A percentile compares a stretch with the other conserved stretches of the same genome.
Conservation (phyloP, 1,140 invertebrate genomes). For the Gyrodactylus salaris region DNA sequence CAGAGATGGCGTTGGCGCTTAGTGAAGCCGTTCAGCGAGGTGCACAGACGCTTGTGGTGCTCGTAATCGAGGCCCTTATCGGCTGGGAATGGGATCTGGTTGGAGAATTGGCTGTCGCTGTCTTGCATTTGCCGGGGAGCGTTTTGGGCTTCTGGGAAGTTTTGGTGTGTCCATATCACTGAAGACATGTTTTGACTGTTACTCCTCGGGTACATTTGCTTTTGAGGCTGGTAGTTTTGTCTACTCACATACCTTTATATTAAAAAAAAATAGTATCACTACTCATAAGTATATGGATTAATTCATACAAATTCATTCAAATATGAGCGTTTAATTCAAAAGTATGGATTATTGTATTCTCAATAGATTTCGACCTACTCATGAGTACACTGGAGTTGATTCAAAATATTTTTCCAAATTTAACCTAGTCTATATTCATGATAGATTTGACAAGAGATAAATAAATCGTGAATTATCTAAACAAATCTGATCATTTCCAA, state of each 20-base stretch:
- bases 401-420: background rate
- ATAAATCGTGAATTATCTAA: background rate
- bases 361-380: background rate
- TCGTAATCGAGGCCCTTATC: background rate
- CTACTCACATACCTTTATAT: background rate
- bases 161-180: background rate
- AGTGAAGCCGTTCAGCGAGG: background rate
- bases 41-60: background rate
- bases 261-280: background rate
- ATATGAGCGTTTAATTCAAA: background rate
- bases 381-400: background rate
- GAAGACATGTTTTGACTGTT: background rate
- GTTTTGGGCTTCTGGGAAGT: background rate
- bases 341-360: background rate
- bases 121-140: background rate
- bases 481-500: background rate
- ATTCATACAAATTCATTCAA: background rate
- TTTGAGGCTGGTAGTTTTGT: background rate
- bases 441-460: background rate
- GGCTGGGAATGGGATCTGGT: background rate
- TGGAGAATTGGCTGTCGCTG: too few relatives aligned
- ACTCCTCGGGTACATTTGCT: background rate
- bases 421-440: background rate
- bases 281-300: background rate
- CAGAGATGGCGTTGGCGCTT: background rate